These are phyloP conservation scores for Tenthredo mesomela DNA, from an alignment of 2,888 invertebrate genomes.

Conservation along the genomic window DNA sequence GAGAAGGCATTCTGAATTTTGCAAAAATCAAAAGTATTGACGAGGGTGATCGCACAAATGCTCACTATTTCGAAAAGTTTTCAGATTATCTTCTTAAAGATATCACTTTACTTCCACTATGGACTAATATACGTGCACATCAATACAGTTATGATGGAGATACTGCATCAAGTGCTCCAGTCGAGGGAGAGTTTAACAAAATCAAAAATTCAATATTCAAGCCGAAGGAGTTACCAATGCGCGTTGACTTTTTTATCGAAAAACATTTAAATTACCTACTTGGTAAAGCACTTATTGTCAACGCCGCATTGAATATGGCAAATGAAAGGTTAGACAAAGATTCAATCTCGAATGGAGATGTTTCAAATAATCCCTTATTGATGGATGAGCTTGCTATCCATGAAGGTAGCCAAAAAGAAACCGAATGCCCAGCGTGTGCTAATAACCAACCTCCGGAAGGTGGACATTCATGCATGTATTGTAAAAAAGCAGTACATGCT, in stretches of 20 bases:
- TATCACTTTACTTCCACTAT: constrained; percentile 52
- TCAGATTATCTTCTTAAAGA: constrained; percentile 17
- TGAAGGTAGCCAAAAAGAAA: neutral
- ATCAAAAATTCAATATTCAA: constrained; percentile 53
- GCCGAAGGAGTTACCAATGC: constrained; percentile 41
- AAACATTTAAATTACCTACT: constrained; percentile 55
- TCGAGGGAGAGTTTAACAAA: constrained; percentile 53
- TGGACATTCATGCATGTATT: too few species aligned
- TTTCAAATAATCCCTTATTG: neutral
- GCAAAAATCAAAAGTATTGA: neutral
- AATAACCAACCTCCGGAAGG: too few species aligned
- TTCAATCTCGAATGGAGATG: neutral
- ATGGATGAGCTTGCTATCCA: neutral
- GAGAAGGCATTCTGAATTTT: neutral
- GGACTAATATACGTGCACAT: constrained; percentile 52
- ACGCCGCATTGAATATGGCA: too few species aligned
- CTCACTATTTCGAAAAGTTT: neutral
- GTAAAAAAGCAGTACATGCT: too few species aligned
- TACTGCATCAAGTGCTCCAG: constrained; percentile 55
- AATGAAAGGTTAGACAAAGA: neutral
- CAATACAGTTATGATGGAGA: constrained; percentile 55
- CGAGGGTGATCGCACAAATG: neutral
- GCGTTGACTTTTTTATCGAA: constrained; percentile 54
- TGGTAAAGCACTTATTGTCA: too few species aligned
- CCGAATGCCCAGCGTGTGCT: neutral